Percentiles rank a stretch among this genome's conserved stretches.
Conservation (phyloP, 2,888 invertebrate genomes). For the Andrena marginata region DNA sequence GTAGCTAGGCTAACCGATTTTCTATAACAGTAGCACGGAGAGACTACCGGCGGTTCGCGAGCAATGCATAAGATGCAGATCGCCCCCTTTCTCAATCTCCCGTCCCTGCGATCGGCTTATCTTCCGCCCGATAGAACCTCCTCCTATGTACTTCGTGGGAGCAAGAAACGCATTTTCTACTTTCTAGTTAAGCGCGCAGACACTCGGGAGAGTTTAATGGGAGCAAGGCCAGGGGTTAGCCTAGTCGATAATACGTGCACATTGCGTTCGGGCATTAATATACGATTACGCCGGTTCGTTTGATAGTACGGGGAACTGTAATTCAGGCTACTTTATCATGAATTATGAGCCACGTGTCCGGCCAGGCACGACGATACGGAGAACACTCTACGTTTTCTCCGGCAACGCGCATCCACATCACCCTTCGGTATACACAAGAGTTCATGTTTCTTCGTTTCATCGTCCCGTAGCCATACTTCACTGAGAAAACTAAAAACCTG, state of each 20-base stretch:
- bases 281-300: constrained; percentile 59
- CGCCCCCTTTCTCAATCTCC: constrained; percentile 8
- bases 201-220: constrained; percentile 59
- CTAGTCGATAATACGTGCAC: constrained; percentile 51
- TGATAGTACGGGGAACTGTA: constrained; percentile 46
- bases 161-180: constrained; percentile 66
- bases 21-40: constrained; percentile 30
- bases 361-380: constrained; percentile 28
- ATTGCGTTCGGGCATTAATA: constrained; percentile 69
- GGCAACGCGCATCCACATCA: constrained; percentile 7
- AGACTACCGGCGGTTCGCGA: background rate
- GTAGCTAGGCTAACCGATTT: constrained; percentile 32
- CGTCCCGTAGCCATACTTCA: background rate
- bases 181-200: constrained; percentile 54
- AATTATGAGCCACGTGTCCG: constrained; percentile 69
- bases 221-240: constrained; percentile 60
- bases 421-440: background rate
- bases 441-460: constrained; percentile 9
- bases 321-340: constrained; percentile 73
- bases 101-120: constrained; percentile 11
- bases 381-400: constrained; percentile 12
- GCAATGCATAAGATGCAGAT: constrained; percentile 25
- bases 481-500: background rate
- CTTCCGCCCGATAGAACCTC: constrained; percentile 23
- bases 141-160: constrained; percentile 16